Base-by-base conservation (phyloP, 2,888 invertebrate genomes). In the Dasysyrphus albostriatus region DNA sequence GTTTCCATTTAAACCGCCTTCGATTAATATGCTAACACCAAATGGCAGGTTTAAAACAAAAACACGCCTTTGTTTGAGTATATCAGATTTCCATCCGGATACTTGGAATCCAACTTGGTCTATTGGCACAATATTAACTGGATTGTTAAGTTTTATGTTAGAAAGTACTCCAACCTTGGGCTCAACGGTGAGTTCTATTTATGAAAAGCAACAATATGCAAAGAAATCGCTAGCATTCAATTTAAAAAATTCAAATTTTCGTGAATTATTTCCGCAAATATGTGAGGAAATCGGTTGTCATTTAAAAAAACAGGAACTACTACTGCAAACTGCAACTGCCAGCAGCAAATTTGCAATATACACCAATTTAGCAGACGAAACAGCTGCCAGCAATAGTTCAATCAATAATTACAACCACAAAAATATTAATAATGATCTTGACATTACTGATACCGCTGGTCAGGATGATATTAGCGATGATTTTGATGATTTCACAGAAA, bases 71-170 rank as follows among this genome's bases (percentile, higher is more conserved):
- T 99, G 99, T 93, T 95, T 99, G 89, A 99, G 98, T 89, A 99
- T 96, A 92, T 94, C 94, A 89, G 93, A 93, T 88, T 93, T 92
- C 88, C 93, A 93, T 89, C 93, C 93, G 0, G 99, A 99, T 92
- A 98, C 98, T 4, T 99, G 99, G 99, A 99, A 99, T 93, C 99
- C 99, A n/a, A 98, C 99, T 1, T 99, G 99, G 99, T 97, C 96
- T 88, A 99, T 99, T 59, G 98, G 98, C 0, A 99, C 99, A 0
- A 99, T 99, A 90, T 94, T 99, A 10, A 98, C 98, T 6, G 99
- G 99, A 1, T 94, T 99, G 44, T 94, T 99, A 49, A 98, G 98
- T 93, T 99, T 99, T 91, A 99, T 99, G 99, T 94, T 98, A 89
- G 99, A 99, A 93, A 98, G 96, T 90, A 98, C 98, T 89, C 98